phyloP scores from a whole-genome alignment of 2,113 vertebrate genomes.

The Peromyscus maniculatus region DNA sequence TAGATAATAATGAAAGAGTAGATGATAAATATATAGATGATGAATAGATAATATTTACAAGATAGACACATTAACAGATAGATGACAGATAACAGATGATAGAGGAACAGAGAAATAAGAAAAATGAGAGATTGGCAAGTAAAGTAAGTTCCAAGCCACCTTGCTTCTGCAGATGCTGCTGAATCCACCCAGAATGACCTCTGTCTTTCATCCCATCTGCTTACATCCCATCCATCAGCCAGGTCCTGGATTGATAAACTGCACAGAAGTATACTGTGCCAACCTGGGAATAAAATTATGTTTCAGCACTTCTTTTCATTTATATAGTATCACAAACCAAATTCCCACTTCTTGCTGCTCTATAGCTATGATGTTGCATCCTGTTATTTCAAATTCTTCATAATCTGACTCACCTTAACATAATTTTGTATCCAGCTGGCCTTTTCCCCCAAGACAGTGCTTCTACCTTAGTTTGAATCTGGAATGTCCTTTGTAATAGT shows the following conservation, averaged over 20 bases:
- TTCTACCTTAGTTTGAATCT: neutral
- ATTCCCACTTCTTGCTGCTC: neutral
- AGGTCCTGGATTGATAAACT: neutral
- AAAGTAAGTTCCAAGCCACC: neutral
- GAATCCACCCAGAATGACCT: neutral
- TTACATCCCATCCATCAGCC: neutral
- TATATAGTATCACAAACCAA: neutral
- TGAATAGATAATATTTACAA: neutral
- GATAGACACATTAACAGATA: neutral
- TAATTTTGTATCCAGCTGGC: neutral
- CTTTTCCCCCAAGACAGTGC: neutral
- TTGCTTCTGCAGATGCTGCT: neutral
- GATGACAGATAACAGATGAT: neutral
- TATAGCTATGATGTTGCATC: neutral
- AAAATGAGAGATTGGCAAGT: neutral
- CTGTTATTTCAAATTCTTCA: neutral
- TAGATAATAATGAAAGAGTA: neutral
- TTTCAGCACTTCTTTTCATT: neutral
- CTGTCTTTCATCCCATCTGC: neutral
- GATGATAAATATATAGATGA: neutral
- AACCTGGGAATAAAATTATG: slow-evolving; percentile 18
- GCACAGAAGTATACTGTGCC: neutral
- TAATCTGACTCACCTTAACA: no score
- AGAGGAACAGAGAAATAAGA: neutral
- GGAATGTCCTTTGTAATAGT: neutral